Conservation (phyloP, 2,113 vertebrate genomes). For the Bucco capensis region DNA sequence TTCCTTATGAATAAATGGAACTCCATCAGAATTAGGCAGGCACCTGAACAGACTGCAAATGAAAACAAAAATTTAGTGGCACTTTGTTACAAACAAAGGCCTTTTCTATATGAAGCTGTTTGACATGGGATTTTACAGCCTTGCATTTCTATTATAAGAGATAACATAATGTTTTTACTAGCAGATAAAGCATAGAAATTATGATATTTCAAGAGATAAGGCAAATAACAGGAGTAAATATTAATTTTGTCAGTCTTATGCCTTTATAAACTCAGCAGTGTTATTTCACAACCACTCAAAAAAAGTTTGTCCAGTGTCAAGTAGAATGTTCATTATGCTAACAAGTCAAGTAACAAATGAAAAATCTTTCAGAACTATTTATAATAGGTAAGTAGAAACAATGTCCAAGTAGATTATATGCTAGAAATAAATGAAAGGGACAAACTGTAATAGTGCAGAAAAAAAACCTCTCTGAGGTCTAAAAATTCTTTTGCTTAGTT, state of each 20-base stretch:
- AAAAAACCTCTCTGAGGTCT: not conserved
- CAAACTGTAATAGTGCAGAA: not conserved
- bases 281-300: not conserved
- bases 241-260: not conserved
- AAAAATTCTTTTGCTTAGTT: not conserved
- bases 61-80: not conserved
- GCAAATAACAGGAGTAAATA: not conserved
- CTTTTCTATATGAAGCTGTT: not conserved
- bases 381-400: not conserved
- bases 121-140: not conserved
- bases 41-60: slow-evolving; percentile 24
- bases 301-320: not conserved
- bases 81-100: not conserved
- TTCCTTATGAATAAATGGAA: not conserved
- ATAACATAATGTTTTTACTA: not conserved
- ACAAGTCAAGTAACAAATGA: not conserved
- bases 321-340: not conserved
- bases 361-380: not conserved
- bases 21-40: not conserved
- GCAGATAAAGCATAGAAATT: not conserved
- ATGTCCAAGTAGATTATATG: not conserved
- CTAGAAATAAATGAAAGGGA: not conserved
- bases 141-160: not conserved
- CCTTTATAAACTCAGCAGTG: not conserved
- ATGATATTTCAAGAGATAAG: not conserved